Percentiles rank a stretch among this genome's conserved stretches.
Evolutionary conservation across 2,797 vertebrate genomes (phyloP).

Genomic region (Centroberyx gerrardi): DNA sequence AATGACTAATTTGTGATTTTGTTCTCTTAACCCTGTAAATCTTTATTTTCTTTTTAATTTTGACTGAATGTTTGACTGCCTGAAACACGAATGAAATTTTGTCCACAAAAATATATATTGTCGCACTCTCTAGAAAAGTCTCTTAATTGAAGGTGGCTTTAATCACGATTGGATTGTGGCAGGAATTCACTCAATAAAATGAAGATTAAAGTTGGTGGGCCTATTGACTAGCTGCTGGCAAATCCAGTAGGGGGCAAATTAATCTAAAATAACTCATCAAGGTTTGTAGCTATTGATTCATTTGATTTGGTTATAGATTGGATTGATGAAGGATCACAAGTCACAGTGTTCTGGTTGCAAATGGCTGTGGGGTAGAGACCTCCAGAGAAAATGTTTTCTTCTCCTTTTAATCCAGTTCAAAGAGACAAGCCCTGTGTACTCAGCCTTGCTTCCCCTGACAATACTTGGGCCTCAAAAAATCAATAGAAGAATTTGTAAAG

Average conservation of each 20-base stretch:
- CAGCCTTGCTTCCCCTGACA: slow-evolving; percentile 11
- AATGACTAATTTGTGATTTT: too few relatives aligned
- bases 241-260: slow-evolving; percentile 17
- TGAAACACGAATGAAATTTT: too few relatives aligned
- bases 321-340: background rate
- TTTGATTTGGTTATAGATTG: background rate
- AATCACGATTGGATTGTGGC: background rate
- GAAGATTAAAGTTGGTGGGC: slow-evolving; percentile 24
- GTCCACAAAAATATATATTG: too few relatives aligned
- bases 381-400: slow-evolving; percentile 15
- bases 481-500: slow-evolving; percentile 56
- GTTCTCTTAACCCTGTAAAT: too few relatives aligned
- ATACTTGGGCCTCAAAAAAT: slow-evolving; percentile 18
- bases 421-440: slow-evolving; percentile 11
- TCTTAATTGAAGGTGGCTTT: background rate
- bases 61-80: too few relatives aligned
- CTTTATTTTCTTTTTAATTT: too few relatives aligned
- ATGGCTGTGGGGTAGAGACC: too few relatives aligned
- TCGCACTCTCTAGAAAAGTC: too few relatives aligned
- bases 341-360: too few relatives aligned
- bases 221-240: background rate
- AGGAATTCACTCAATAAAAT: slow-evolving; percentile 3
- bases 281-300: slow-evolving; percentile 28
- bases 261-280: background rate
- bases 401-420: slow-evolving; percentile 26